Conservation (phyloP, 2,797 vertebrate genomes). For the Hafferia zeledoni region DNA sequence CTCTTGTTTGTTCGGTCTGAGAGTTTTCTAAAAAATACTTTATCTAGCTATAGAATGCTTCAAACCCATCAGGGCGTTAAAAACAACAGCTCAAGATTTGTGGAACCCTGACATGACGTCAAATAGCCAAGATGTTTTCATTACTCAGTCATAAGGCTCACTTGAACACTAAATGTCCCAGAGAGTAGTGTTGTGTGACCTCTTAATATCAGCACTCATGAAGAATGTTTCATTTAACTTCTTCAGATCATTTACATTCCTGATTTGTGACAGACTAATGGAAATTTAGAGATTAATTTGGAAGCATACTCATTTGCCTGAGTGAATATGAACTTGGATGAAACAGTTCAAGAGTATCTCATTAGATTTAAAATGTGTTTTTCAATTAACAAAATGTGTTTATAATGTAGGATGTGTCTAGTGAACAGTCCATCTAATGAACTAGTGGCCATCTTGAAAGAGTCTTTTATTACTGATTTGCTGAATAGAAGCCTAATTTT, state of each 20-base stretch:
- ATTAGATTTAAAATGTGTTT: conserved; percentile 12
- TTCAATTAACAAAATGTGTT: conserved; percentile 47
- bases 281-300: conserved; percentile 39
- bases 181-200: conserved; percentile 15
- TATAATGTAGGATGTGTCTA: conserved; percentile 31
- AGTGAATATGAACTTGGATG: conserved; percentile 29
- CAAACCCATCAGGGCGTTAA: background rate
- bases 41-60: background rate
- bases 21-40: background rate
- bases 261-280: conserved; percentile 46
- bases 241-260: conserved; percentile 46
- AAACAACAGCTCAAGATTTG: conserved; percentile 4
- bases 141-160: background rate
- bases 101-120: conserved; percentile 44
- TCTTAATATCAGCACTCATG: background rate
- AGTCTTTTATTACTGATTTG: background rate
- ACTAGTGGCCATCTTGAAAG: background rate
- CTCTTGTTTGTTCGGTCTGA: background rate
- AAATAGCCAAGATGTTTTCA: conserved; percentile 12
- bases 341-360: conserved; percentile 12
- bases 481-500: background rate
- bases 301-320: conserved; percentile 12
- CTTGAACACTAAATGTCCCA: conserved; percentile 47
- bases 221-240: conserved; percentile 51
- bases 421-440: conserved; percentile 16